Evolutionary conservation across 2,797 vertebrate genomes (phyloP).

Genomic region (Avahi laniger): DNA sequence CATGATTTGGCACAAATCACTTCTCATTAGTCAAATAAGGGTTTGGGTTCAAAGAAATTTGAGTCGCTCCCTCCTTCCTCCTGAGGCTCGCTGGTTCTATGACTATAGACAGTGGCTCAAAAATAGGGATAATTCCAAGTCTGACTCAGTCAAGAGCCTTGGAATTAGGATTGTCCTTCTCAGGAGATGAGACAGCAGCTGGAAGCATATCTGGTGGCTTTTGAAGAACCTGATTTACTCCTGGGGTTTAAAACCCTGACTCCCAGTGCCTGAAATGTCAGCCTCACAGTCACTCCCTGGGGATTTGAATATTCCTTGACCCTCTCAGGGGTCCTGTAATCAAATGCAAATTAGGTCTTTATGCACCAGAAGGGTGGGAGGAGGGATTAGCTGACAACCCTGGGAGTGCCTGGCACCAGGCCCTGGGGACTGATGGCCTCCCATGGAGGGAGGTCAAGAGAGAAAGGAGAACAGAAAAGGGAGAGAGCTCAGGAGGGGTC

Average conservation of each 20-base stretch:
- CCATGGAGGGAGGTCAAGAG: not conserved
- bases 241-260: not conserved
- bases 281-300: not conserved
- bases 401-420: not conserved
- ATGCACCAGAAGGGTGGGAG: not conserved
- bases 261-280: not conserved
- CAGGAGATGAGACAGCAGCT: not conserved
- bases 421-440: conserved; percentile 27
- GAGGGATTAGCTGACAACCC: conserved; percentile 9
- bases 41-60: not conserved
- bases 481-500: not conserved
- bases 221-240: not conserved
- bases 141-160: not conserved
- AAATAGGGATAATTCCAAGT: not conserved
- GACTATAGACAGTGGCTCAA: not conserved
- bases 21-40: not conserved
- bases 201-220: not conserved
- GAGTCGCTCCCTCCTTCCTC: not conserved
- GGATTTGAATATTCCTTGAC: conserved; percentile 10
- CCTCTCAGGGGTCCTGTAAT: not conserved
- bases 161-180: not conserved
- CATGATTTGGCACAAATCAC: not conserved
- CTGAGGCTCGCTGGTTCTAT: not conserved
- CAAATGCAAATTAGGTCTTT: conserved; percentile 53
- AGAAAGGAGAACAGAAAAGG: not conserved